These are phyloP conservation scores for Neoseiulus cucumeris DNA, from an alignment of 1,140 invertebrate species.

Conservation along the genomic window DNA sequence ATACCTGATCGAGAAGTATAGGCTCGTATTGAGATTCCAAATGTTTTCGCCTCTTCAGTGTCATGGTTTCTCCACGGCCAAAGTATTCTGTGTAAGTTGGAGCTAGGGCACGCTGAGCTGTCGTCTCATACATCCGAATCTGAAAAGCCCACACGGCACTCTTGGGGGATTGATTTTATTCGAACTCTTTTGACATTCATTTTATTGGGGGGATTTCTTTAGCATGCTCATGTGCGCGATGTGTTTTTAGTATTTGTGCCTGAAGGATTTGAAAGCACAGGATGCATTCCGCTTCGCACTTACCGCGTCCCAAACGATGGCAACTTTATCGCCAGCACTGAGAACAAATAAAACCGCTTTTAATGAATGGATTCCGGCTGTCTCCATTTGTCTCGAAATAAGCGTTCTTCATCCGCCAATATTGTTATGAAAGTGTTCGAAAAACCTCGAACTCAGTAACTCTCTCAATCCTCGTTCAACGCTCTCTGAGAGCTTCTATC, in stretches of 20 bases:
- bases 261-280: too few species aligned
- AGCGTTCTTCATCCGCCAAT: too few species aligned
- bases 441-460: neutral
- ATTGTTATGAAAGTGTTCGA: slow-evolving; percentile 12
- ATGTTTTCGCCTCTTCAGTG: neutral
- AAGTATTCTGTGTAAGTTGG: neutral
- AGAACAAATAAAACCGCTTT: slow-evolving; percentile 15
- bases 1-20: neutral
- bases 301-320: slow-evolving; percentile 44
- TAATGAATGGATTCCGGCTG: too few species aligned
- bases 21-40: neutral
- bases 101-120: neutral
- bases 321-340: slow-evolving; percentile 43
- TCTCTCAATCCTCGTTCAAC: neutral
- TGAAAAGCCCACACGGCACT: neutral
- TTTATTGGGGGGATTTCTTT: too few species aligned
- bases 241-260: too few species aligned
- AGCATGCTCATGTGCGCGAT: too few species aligned
- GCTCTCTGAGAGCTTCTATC: neutral
- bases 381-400: too few species aligned
- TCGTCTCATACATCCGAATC: neutral
- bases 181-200: too few species aligned
- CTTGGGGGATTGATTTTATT: too few species aligned
- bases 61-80: neutral
- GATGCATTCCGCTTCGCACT: slow-evolving; percentile 22